Percentiles rank a stretch among this genome's conserved stretches.
phyloP scores from a whole-genome alignment of 2,888 invertebrate species.

The Volucella inflata region DNA sequence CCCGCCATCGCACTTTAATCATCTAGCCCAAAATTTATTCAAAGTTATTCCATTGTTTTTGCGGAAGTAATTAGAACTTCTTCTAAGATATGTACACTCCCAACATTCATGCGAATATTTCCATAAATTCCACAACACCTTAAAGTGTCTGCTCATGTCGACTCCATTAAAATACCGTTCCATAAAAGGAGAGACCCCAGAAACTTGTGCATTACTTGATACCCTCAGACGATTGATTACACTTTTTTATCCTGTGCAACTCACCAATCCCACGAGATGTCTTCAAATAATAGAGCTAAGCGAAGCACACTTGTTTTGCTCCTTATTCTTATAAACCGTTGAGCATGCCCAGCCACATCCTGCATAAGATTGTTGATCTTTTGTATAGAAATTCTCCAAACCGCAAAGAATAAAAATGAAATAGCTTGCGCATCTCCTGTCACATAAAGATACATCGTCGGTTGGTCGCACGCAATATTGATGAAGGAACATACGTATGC shows the following conservation, averaged over 20 bases:
- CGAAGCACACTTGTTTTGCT: constrained; percentile 21
- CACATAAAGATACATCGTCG: background rate
- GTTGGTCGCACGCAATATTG: constrained; percentile 29
- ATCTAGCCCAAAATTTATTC: too few relatives aligned
- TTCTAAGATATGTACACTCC: too few relatives aligned
- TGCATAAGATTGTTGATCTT: constrained; percentile 66
- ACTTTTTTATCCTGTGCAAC: constrained; percentile 38
- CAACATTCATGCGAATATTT: too few relatives aligned
- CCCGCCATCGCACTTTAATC: too few relatives aligned
- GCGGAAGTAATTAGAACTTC: too few relatives aligned
- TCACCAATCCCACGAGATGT: constrained; percentile 64
- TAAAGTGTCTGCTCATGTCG: too few relatives aligned
- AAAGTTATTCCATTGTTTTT: too few relatives aligned
- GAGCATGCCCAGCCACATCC: constrained; percentile 66
- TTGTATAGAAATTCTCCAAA: constrained; percentile 42
- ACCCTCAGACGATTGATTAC: constrained; percentile 68
- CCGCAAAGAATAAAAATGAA: constrained; percentile 39
- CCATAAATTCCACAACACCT: too few relatives aligned
- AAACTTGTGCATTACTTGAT: constrained; percentile 59
- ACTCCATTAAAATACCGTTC: constrained; percentile 16
- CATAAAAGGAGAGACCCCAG: constrained; percentile 36
- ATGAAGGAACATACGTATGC: constrained; percentile 37
- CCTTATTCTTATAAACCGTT: constrained; percentile 47
- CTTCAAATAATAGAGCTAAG: constrained; percentile 50
- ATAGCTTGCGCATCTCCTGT: constrained; percentile 39